Conservation (phyloP, 2,888 invertebrate species). For the Oligia strigilis region DNA sequence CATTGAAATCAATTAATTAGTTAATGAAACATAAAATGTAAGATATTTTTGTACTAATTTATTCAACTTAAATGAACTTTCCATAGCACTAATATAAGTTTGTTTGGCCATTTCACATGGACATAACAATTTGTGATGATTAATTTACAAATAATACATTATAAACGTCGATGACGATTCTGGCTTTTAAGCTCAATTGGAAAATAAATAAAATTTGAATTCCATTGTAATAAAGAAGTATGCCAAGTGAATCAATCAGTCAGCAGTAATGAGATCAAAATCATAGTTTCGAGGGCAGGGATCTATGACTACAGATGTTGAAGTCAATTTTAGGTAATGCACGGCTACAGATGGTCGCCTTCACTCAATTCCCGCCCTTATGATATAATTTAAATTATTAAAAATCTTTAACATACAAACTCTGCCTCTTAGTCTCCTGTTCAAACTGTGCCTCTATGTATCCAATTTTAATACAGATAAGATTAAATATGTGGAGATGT, state of each 20-base stretch:
- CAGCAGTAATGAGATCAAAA: conserved; percentile 86
- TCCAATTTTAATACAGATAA: background rate
- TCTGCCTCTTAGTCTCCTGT: conserved; percentile 1
- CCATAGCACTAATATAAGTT: conserved; percentile 71
- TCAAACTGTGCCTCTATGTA: background rate
- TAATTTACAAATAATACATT: conserved; percentile 65
- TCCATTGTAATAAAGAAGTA: conserved; percentile 50
- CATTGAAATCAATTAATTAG: conserved; percentile 69
- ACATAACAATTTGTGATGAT: conserved; percentile 77
- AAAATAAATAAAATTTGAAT: conserved; percentile 57
- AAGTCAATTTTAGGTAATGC: background rate
- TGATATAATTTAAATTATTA: conserved; percentile 47
- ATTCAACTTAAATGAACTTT: conserved; percentile 80
- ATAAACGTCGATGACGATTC: conserved; percentile 46
- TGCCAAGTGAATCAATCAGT: conserved; percentile 68
- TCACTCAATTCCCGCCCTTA: conserved; percentile 38
- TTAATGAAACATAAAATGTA: conserved; percentile 66
- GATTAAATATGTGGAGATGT: background rate
- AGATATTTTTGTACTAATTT: conserved; percentile 86
- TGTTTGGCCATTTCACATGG: conserved; percentile 71
- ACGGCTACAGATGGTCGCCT: background rate
- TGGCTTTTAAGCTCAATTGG: conserved; percentile 58
- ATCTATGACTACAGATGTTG: conserved; percentile 3
- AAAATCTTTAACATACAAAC: conserved; percentile 51
- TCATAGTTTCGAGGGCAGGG: conserved; percentile 66